Conservation (phyloP, 92 coral and sea anemone genomes). For the Micromussa lordhowensis region DNA sequence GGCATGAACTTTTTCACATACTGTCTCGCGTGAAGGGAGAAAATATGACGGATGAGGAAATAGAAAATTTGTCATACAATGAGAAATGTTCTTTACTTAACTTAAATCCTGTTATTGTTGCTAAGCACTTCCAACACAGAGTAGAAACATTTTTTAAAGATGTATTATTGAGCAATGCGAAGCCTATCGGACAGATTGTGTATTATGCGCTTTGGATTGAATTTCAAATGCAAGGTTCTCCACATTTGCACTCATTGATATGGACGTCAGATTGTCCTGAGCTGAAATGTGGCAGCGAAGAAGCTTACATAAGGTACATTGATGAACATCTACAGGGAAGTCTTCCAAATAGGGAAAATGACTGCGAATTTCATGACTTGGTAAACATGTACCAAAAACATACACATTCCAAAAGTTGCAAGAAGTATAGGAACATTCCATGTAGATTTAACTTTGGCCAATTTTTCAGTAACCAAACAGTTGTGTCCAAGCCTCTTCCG, state of each 20-base stretch:
- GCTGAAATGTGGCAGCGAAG: background rate
- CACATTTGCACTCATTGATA: constrained; percentile 27
- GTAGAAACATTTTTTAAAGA: constrained; percentile 42
- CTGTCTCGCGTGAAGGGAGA: constrained; percentile 12
- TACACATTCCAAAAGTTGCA: constrained; percentile 27
- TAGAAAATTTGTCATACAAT: constrained; percentile 41
- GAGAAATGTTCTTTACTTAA: constrained; percentile 38
- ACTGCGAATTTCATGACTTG: constrained; percentile 32
- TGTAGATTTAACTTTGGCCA: constrained; percentile 51
- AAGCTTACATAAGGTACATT: constrained; percentile 22
- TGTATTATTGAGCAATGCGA: constrained; percentile 8
- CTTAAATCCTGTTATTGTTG: constrained; percentile 46
- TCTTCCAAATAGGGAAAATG: constrained; percentile 33
- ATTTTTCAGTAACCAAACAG: constrained; percentile 29
- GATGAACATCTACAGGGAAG: constrained; percentile 33
- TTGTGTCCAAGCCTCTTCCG: constrained; percentile 33
- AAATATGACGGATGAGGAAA: constrained; percentile 34
- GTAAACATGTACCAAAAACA: constrained; percentile 47
- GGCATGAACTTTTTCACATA: constrained; percentile 49
- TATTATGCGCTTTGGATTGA: constrained; percentile 48
- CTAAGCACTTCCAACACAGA: constrained; percentile 56
- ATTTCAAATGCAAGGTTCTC: constrained; percentile 44
- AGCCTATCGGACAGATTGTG: constrained; percentile 39
- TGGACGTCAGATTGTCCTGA: constrained; percentile 47
- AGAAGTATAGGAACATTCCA: constrained; percentile 28